Percentiles rank a stretch among this genome's conserved stretches.
Evolutionary conservation across 2,113 vertebrate species (phyloP).

Genomic region (Talpa occidentalis): DNA sequence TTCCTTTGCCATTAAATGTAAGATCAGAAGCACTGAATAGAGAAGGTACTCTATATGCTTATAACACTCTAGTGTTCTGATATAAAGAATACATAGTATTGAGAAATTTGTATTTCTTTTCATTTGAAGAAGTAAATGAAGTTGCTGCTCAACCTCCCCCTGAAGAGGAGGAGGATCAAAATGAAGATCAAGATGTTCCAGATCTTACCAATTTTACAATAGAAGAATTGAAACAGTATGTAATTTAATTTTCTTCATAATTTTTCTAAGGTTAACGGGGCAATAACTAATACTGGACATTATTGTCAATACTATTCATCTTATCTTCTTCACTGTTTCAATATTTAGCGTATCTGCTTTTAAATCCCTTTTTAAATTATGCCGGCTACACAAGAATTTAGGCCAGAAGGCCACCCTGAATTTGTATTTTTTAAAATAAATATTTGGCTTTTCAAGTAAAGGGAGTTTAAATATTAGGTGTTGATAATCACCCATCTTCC

Average conservation of each 20-base stretch:
- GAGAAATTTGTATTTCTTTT: slow-evolving; percentile 59
- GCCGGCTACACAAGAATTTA: background rate
- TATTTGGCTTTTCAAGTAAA: background rate
- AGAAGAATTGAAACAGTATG: slow-evolving; percentile 96
- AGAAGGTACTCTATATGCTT: background rate
- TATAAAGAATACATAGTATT: slow-evolving; percentile 29
- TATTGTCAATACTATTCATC: background rate
- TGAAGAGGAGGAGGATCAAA: slow-evolving; percentile 92
- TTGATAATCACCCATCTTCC: slow-evolving; percentile 24
- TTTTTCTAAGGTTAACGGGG: slow-evolving; percentile 28
- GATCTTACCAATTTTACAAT: slow-evolving; percentile 95
- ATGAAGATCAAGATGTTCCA: slow-evolving; percentile 92
- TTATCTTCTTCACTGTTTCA: background rate
- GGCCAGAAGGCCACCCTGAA: background rate
- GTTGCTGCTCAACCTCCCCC: slow-evolving; percentile 78
- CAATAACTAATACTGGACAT: background rate
- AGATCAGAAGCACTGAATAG: slow-evolving; percentile 29
- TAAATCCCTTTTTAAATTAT: background rate
- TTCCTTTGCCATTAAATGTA: slow-evolving; percentile 27
- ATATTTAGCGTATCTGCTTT: background rate
- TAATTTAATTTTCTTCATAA: slow-evolving; percentile 67
- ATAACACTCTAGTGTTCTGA: background rate
- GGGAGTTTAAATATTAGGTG: slow-evolving; percentile 35
- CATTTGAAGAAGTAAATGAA: slow-evolving; percentile 86
- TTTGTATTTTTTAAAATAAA: background rate